A percentile compares a stretch with the other conserved stretches of the same genome.
phyloP scores from a whole-genome alignment of 2,888 invertebrate species.

The Leptothorax acervorum region DNA sequence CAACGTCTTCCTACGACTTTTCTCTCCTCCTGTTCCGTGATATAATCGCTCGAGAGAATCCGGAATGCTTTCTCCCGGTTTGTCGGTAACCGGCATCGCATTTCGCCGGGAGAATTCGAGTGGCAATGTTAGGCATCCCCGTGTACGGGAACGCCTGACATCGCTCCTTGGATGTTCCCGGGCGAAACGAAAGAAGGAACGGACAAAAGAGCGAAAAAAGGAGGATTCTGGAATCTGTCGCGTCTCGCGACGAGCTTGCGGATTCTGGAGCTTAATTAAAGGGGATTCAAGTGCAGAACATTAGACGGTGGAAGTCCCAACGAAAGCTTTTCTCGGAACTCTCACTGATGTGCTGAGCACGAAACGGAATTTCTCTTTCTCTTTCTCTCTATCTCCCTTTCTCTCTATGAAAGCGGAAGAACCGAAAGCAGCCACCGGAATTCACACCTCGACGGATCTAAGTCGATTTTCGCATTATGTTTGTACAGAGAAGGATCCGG shows the following conservation, averaged over 20 bases:
- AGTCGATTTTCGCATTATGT: slow-evolving; percentile 1
- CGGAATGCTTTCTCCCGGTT: slow-evolving; percentile 34
- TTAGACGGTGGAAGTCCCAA: neutral
- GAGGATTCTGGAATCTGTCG: slow-evolving; percentile 7
- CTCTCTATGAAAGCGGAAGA: neutral
- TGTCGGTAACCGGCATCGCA: slow-evolving; percentile 13
- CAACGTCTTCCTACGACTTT: slow-evolving; percentile 16
- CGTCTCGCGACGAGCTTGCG: slow-evolving; percentile 22
- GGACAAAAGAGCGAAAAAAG: neutral
- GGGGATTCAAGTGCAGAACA: slow-evolving; percentile 36
- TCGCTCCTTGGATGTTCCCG: slow-evolving; percentile 18
- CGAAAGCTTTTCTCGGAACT: slow-evolving; percentile 21
- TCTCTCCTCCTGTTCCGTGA: neutral
- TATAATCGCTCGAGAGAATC: slow-evolving; percentile 13
- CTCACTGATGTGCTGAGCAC: neutral
- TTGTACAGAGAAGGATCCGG: neutral
- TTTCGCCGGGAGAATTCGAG: slow-evolving; percentile 31
- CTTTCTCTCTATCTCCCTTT: neutral
- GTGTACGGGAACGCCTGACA: slow-evolving; percentile 19
- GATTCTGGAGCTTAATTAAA: slow-evolving; percentile 50
- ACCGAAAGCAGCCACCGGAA: slow-evolving; percentile 25
- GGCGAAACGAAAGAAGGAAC: neutral
- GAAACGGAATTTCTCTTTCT: slow-evolving; percentile 16
- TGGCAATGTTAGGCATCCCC: slow-evolving; percentile 34
- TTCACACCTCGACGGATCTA: slow-evolving; percentile 19